Evolutionary conservation across 2,888 invertebrate species (phyloP), one percentile per base, ranked within the genome.

Genomic region (Alviniconcha strummeri): DNA sequence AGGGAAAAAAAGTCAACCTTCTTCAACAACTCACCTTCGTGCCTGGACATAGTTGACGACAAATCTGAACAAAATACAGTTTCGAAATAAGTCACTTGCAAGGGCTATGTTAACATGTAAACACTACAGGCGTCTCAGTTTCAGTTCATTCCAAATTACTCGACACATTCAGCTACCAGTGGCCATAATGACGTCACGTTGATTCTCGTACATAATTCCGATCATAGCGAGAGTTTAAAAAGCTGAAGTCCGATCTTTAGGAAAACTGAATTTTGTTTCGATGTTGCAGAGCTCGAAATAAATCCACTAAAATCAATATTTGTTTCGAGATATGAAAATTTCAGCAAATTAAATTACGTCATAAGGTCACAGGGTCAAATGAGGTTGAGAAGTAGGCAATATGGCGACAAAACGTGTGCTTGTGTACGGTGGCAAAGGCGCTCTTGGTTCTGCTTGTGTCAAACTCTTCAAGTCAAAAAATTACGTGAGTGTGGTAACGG

Each of bases 341-440:
- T 36, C 13, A 13, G 60, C 60, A 13, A 60, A 13, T 60, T 60
- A 60, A 2, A 8, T 11, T 11, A 60, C 60, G 60, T 60, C 60
- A 17, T 64, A 54, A 60, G 36, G 52, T 74, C 75, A 74, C 7
- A 75, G 75, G 60, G 60, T 69, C 57, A 81, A 56, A n/a, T 54
- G 54, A 60, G 52, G 55, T 54, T 8, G 36, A n/a, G 1, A 60
- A 13, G 13, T 11, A 60, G 60, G n/a, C 36, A 81, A 71, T 17
- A 81, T 81, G 81, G 87, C 86, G 86, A 85, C 86, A 78, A 89
- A 90, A 74, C 88, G 94, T 88, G 94, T 99, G 87, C 94, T 99
- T 85, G 96, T 99, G 89, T 99, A 99, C 94, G 99, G 99, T 84
- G 99, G 99, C 72, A 96, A 96, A 93, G 99, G 99, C 86, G 99